These are phyloP conservation scores for Disparrhopalites patrizii DNA, from an alignment of 2,888 invertebrate genomes.

Conservation along the genomic window DNA sequence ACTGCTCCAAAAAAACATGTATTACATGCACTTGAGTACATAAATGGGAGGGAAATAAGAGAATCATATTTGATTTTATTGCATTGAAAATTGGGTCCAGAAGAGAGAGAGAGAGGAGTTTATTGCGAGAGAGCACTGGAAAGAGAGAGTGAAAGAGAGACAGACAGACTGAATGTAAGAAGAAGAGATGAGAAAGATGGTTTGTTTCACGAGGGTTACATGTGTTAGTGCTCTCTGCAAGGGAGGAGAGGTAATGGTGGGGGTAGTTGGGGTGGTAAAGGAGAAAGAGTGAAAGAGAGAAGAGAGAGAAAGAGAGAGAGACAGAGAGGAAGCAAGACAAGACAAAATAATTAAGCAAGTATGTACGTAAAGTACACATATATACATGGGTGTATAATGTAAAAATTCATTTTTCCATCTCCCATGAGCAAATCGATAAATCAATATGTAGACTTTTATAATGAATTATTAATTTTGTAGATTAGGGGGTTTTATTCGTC, in stretches of 20 bases:
- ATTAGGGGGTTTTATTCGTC: conserved; percentile 38
- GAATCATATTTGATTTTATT: conserved; percentile 3
- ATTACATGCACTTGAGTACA: too few relatives aligned
- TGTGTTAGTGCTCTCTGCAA: neutral
- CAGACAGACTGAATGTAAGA: too few relatives aligned
- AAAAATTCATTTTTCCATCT: conserved; percentile 40
- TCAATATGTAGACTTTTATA: conserved; percentile 48
- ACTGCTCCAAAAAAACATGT: too few relatives aligned
- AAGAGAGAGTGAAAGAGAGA: too few relatives aligned
- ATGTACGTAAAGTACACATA: too few relatives aligned
- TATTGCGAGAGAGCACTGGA: too few relatives aligned
- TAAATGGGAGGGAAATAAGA: too few relatives aligned
- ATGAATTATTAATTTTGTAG: conserved; percentile 49
- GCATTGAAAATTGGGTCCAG: conserved; percentile 2
- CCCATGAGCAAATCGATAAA: conserved; percentile 43
- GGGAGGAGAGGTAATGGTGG: neutral
- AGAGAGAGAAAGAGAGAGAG: too few relatives aligned
- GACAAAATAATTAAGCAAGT: conserved; percentile 8
- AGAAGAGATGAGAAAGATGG: too few relatives aligned
- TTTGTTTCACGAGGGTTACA: too few relatives aligned
- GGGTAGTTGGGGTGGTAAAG: neutral
- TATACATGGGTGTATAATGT: conserved; percentile 5
- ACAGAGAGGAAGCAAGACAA: too few relatives aligned
- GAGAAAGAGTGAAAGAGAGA: neutral
- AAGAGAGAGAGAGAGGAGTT: too few relatives aligned